Evolutionary conservation across 2,888 invertebrate genomes (phyloP).

Genomic region (Oligia strigilis): DNA sequence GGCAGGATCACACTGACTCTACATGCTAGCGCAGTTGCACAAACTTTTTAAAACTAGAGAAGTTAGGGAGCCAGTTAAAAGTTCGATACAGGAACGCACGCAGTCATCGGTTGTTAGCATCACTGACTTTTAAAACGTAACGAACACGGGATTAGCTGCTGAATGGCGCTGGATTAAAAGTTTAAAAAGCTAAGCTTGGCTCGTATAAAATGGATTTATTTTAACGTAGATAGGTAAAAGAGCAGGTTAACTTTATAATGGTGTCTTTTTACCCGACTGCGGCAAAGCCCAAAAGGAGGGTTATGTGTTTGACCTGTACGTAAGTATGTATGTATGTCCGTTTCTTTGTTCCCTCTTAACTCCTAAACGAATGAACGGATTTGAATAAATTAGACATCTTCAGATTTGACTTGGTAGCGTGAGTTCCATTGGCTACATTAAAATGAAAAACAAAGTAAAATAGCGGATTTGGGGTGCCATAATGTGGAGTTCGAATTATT

Average conservation of each 20-base stretch:
- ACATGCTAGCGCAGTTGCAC: conserved; percentile 15
- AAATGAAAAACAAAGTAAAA: too few relatives aligned
- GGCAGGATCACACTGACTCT: too few relatives aligned
- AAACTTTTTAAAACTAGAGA: conserved; percentile 60
- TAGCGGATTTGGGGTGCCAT: too few relatives aligned
- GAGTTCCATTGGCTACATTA: too few relatives aligned
- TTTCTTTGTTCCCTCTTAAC: too few relatives aligned
- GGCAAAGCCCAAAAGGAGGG: too few relatives aligned
- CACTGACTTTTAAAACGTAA: conserved; percentile 34
- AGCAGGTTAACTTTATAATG: not conserved
- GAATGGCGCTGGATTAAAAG: conserved; percentile 23
- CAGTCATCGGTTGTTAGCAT: conserved; percentile 46
- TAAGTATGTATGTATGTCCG: too few relatives aligned
- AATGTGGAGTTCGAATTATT: too few relatives aligned
- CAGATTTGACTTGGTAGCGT: too few relatives aligned
- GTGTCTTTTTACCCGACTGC: not conserved
- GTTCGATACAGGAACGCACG: conserved; percentile 47
- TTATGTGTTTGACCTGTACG: too few relatives aligned
- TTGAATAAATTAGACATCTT: too few relatives aligned
- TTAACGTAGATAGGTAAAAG: not conserved
- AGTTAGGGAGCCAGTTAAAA: conserved; percentile 67
- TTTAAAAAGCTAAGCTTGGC: not conserved
- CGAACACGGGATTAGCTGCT: conserved; percentile 37
- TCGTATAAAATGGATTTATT: conserved; percentile 10
- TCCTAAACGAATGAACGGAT: too few relatives aligned